Base-by-base conservation (phyloP, 2,888 invertebrate genomes). In the Sepioteuthis lessoniana region DNA sequence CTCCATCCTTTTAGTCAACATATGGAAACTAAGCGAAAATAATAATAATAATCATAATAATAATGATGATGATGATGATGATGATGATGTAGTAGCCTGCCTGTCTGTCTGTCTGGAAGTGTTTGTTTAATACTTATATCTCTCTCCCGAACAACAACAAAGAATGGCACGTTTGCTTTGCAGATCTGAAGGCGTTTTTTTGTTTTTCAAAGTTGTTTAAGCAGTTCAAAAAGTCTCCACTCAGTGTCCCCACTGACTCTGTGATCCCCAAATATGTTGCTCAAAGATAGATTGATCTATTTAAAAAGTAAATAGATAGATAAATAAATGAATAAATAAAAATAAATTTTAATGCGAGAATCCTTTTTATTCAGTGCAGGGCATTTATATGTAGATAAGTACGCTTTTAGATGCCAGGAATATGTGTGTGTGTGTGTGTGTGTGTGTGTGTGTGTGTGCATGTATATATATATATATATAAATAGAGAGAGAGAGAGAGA, bases 161-260 rank as follows among this genome's bases (percentile, higher is more conserved):
- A 35, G n/a, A n/a, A 21, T n/a, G 76, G 13, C n/a, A n/a, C 19
- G 76, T n/a, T 76, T 76, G 76, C 55, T 76, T 76, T 76, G 60
- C 35, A 35, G n/a, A 76, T n/a, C n/a, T 76, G 76, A 76, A 76
- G n/a, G 76, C 76, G 8, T 21, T 76, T 76, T 31, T n/a, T 76
- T n/a, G n/a, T 76, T 76, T 76, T n/a, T 35, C 10, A n/a, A 16
- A 76, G 76, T 76, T 76, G 76, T 76, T 16, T 76, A 76, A 76
- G 76, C 76, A 76, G 76, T 76, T 76, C 76, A n/a, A 35, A 76
- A 76, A 76, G n/a, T 76, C 76, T 76, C 76, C n/a, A 35, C 76
- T 76, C 35, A 13, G n/a, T n/a, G 76, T 76, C 76, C 35, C 76
- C 16, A 76, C 76, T 76, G 76, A n/a, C n/a, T 76, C 19, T 76